Evolutionary conservation across 2,113 vertebrate species (phyloP).

Genomic region (Nothoprocta pentlandii): DNA sequence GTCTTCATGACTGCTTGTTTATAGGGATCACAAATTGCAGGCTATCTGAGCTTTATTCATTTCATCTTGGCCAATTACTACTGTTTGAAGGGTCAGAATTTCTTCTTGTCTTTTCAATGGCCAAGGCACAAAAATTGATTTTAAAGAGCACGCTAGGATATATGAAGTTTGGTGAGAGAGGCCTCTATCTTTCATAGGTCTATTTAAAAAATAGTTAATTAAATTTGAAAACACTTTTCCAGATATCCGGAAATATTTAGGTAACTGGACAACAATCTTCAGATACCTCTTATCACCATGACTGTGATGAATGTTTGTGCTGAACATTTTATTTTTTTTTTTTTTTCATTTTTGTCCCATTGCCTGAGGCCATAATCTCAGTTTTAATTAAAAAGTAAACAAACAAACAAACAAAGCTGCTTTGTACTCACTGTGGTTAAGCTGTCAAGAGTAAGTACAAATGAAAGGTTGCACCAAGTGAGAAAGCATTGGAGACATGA

Average conservation of each 20-base stretch:
- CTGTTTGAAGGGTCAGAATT: neutral
- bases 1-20: neutral
- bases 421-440: accelerated
- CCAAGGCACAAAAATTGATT: neutral
- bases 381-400: no score
- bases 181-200: neutral
- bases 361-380: neutral
- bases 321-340: neutral
- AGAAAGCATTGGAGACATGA: neutral
- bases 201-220: no score
- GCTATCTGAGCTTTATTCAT: neutral
- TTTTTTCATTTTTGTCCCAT: neutral
- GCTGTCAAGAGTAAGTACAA: neutral
- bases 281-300: neutral
- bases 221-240: neutral
- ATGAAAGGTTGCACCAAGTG: accelerated
- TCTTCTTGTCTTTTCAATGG: neutral
- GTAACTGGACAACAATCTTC: neutral
- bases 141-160: neutral
- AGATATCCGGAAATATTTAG: neutral
- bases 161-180: neutral
- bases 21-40: neutral
- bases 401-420: neutral
- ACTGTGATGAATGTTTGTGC: neutral
- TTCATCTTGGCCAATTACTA: neutral